Evolutionary conservation across 23 tunicate species (phyloP).

Genomic region (Trididemnum clinides): DNA sequence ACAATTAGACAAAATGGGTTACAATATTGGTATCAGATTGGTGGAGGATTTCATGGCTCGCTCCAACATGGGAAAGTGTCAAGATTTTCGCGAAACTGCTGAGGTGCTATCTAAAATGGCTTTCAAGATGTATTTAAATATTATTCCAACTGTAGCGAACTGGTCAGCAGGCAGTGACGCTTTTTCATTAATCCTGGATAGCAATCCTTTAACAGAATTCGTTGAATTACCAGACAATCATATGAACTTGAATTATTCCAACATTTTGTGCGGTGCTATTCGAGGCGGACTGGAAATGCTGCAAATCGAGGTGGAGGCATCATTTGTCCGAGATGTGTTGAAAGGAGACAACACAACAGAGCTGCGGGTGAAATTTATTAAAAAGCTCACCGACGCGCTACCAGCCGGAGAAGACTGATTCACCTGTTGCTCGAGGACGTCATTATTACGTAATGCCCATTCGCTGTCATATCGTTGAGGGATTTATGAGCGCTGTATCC

Average conservation of each 20-base stretch:
- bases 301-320: constrained; percentile 74
- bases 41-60: constrained; percentile 80
- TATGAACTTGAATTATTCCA: constrained; percentile 59
- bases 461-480: too few species aligned
- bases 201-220: constrained; percentile 84
- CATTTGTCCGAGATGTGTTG: constrained; percentile 68
- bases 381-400: constrained; percentile 80
- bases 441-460: too few species aligned
- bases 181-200: constrained; percentile 79
- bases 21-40: constrained; percentile 87
- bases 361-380: constrained; percentile 77
- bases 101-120: constrained; percentile 73
- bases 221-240: constrained; percentile 87
- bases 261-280: constrained; percentile 82
- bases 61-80: constrained; percentile 68
- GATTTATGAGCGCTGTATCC: background rate
- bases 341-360: constrained; percentile 90
- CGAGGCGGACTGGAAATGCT: constrained; percentile 92
- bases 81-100: constrained; percentile 85
- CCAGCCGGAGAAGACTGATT: constrained; percentile 97
- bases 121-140: constrained; percentile 85
- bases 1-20: constrained; percentile 94
- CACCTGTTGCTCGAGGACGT: too few species aligned
- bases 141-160: constrained; percentile 69
- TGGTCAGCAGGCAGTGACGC: constrained; percentile 88